A percentile compares a stretch with the other conserved stretches of the same genome.
phyloP scores from a whole-genome alignment of 2,113 vertebrate species.

The Solea solea region DNA sequence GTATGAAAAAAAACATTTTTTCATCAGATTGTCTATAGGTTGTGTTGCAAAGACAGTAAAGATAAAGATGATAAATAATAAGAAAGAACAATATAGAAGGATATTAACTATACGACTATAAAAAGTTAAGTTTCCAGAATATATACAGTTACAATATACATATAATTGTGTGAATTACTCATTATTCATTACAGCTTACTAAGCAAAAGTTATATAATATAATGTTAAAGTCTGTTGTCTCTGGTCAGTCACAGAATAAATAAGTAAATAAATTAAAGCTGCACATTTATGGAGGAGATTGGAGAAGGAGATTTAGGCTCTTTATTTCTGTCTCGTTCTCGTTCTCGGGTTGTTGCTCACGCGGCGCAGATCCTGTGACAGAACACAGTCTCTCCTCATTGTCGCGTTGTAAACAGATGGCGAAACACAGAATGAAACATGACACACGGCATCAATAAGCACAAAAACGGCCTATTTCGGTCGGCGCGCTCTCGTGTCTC shows the following conservation, averaged over 20 bases:
- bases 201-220: too few relatives aligned
- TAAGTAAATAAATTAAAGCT: slow-evolving; percentile 13
- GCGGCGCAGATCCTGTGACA: slow-evolving; percentile 11
- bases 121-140: too few relatives aligned
- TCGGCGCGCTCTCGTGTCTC: background rate
- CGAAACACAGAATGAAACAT: slow-evolving; percentile 41
- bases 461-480: slow-evolving; percentile 49
- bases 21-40: too few relatives aligned
- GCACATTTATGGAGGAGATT: slow-evolving; percentile 38
- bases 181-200: too few relatives aligned
- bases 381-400: slow-evolving; percentile 45
- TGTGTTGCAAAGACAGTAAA: too few relatives aligned
- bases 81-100: too few relatives aligned
- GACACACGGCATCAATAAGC: slow-evolving; percentile 46
- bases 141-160: too few relatives aligned
- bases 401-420: slow-evolving; percentile 44
- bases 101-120: too few relatives aligned
- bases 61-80: too few relatives aligned
- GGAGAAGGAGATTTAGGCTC: slow-evolving; percentile 43
- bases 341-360: slow-evolving; percentile 28
- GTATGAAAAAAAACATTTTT: too few relatives aligned
- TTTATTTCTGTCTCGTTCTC: too few relatives aligned
- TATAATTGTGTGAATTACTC: too few relatives aligned
- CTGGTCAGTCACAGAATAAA: background rate
- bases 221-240: background rate